phyloP scores from a whole-genome alignment of 1,140 invertebrate genomes.

The Drosophila repletoides region DNA sequence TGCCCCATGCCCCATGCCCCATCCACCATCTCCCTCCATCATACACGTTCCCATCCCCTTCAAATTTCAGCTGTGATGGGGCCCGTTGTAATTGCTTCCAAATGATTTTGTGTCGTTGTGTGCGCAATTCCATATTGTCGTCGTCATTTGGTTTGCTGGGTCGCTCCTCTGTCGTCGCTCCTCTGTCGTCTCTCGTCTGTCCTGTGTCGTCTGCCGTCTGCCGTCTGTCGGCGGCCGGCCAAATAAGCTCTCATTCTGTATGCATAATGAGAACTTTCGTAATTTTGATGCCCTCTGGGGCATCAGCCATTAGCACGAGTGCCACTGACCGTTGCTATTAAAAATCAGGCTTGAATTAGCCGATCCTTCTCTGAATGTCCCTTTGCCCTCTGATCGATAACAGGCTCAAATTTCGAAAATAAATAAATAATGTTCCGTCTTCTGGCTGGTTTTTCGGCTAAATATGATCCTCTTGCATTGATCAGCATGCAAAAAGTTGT shows the following conservation, averaged over 20 bases:
- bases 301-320: slow-evolving; percentile 58
- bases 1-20: not conserved
- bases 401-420: no score
- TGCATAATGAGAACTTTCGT: slow-evolving; percentile 72
- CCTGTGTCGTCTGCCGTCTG: slow-evolving; percentile 3
- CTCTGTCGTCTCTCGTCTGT: slow-evolving; percentile 11
- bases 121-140: slow-evolving; percentile 73
- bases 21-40: not conserved
- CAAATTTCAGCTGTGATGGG: not conserved
- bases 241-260: slow-evolving; percentile 73
- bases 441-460: no score
- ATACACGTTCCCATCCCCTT: not conserved
- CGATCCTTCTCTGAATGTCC: no score
- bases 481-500: no score
- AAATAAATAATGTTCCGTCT: no score
- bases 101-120: slow-evolving; percentile 75
- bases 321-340: slow-evolving; percentile 11
- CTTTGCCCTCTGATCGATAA: no score
- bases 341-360: no score
- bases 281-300: slow-evolving; percentile 52
- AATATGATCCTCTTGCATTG: no score
- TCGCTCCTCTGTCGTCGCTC: slow-evolving; percentile 32
- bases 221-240: slow-evolving; percentile 29
- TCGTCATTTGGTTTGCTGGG: slow-evolving; percentile 40
- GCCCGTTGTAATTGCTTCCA: slow-evolving; percentile 74